Conservation (phyloP, 1,140 invertebrate species). For the Drosophila lowei region DNA sequence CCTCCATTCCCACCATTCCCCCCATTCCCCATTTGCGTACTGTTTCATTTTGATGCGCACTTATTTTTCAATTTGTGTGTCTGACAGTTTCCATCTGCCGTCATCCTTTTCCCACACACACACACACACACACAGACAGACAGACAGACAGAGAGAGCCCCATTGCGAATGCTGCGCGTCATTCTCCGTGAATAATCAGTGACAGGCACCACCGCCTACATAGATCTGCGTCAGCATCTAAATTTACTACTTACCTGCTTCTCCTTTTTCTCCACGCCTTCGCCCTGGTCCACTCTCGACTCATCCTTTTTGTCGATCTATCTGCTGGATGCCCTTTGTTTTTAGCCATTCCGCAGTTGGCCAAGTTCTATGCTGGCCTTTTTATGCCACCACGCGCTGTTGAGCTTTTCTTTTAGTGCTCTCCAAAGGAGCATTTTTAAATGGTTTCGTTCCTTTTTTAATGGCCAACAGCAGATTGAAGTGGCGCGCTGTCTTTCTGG, state of each 20-base stretch:
- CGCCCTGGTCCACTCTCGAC: no score
- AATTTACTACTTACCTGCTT: conserved; percentile 45
- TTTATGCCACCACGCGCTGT: conserved; percentile 68
- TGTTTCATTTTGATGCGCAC: conserved; percentile 63
- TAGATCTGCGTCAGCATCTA: conserved; percentile 44
- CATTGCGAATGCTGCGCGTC: conserved; percentile 37
- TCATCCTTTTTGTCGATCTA: no score
- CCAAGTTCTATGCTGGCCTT: conserved; percentile 57
- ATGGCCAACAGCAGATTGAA: conserved; percentile 39
- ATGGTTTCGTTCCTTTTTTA: conserved; percentile 37
- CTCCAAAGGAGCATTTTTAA: conserved; percentile 58
- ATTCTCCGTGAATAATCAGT: conserved; percentile 50
- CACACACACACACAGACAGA: background rate
- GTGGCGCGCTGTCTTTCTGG: conserved; percentile 1
- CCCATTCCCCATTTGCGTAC: conserved; percentile 8
- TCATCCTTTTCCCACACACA: background rate
- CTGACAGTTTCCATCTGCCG: conserved; percentile 12
- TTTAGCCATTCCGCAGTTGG: conserved; percentile 40
- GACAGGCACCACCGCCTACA: conserved; percentile 1
- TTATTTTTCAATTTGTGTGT: conserved; percentile 71
- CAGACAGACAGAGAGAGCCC: background rate
- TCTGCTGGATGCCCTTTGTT: conserved; percentile 30
- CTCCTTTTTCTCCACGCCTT: no score
- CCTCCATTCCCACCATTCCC: conserved; percentile 1
- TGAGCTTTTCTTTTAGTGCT: conserved; percentile 51